Conservation (phyloP, 1,140 invertebrate species). For the Orius insidiosus region DNA sequence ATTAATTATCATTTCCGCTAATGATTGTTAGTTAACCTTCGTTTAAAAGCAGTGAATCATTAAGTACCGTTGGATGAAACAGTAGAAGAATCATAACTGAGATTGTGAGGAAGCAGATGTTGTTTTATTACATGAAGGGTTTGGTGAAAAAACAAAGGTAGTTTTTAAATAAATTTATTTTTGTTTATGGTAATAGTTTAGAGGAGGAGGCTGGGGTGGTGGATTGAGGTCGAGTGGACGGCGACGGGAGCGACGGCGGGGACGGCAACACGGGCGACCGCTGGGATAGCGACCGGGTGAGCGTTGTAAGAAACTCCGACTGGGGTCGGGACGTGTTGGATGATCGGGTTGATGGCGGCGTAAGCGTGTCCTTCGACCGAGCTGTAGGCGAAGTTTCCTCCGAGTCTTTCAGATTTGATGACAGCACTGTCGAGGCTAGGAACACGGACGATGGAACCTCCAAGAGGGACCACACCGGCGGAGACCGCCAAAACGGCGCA, state of each 20-base stretch:
- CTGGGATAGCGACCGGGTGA: constrained; percentile 14
- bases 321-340: constrained; percentile 21
- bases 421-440: constrained; percentile 33
- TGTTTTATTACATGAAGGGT: too few relatives aligned
- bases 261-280: constrained; percentile 3
- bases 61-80: too few relatives aligned
- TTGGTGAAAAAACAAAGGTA: too few relatives aligned
- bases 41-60: too few relatives aligned
- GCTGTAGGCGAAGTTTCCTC: constrained; percentile 36
- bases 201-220: too few relatives aligned
- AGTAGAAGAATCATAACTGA: too few relatives aligned
- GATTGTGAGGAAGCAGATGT: too few relatives aligned
- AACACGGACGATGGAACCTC: constrained; percentile 26
- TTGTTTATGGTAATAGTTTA: too few relatives aligned
- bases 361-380: constrained; percentile 34
- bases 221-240: background rate
- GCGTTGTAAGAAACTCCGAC: constrained; percentile 21
- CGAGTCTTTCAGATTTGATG: constrained; percentile 32
- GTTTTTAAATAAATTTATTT: too few relatives aligned
- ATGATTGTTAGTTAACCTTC: too few relatives aligned
- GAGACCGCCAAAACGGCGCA: constrained; percentile 12
- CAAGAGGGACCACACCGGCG: constrained; percentile 15
- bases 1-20: too few relatives aligned
- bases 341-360: constrained; percentile 28
- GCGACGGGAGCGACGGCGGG: constrained; percentile 7